Base-by-base conservation (phyloP, 2,797 vertebrate species). In the Sternotherus odoratus region DNA sequence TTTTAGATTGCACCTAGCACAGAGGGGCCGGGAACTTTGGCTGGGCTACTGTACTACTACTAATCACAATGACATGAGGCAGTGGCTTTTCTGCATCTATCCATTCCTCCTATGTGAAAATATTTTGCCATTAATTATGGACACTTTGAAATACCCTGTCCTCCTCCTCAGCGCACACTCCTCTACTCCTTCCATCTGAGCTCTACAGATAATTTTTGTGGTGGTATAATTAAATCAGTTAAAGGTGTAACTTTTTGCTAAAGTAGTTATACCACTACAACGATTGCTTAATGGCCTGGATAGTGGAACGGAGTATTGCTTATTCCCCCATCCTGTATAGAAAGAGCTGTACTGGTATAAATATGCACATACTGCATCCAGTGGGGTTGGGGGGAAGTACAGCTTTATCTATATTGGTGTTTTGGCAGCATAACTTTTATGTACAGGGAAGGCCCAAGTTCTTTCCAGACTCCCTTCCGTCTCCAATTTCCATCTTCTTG, bases 341-440 rank as follows among this genome's bases (percentile, higher is more conserved):
- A 12, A 72, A 72, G 24, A 39, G 66, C 23, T 72, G 23, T 72
- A 72, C 36, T 26, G 9, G n/a, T 69, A 69, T 69, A 21, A 36
- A 16, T 23, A 69, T 6, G 5, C 5, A 26, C 12, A 43, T 12
- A 26, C 16, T 26, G 69, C 39, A 74, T 46, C 39, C 69, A 24
- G 5, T 10, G 19, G 33, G n/a, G 63, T 11, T 21, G 19, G 63
- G 8, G 8, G n/a, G 43, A 28, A 16, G 23, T 13, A 28, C 15
- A 26, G 23, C 13, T 46, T 74, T 74, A 74, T 46, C 26, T 46
- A 46, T 28, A 46, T 5, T 74, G 24, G 43, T 26, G 43, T 0
- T 0, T 7, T 74, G 74, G 50, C 28, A 1, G 83, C 23, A 7
- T 56, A n/a, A 3, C 36, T 33, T 6, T 2, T 4, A 12, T 1